Evolutionary conservation across 2,797 vertebrate species (phyloP).

Genomic region (Tenualosa thibaudeaui): DNA sequence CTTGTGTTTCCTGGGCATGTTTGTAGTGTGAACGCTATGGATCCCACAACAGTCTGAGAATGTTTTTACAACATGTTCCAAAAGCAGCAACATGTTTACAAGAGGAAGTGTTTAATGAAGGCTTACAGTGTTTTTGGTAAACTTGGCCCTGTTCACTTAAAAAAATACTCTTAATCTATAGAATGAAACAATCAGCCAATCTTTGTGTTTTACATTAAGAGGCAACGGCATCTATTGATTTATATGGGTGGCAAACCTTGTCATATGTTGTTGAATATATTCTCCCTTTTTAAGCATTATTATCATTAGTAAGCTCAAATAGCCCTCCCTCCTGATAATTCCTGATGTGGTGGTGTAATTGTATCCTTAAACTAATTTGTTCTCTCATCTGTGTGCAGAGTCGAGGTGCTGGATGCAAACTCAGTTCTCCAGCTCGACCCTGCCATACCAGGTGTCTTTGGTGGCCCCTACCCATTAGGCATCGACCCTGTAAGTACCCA

Average conservation of each 20-base stretch:
- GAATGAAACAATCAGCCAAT: not conserved
- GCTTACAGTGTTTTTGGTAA: too few species aligned
- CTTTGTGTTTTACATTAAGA: not conserved
- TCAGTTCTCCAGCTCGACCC: conserved; percentile 88
- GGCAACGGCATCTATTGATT: not conserved
- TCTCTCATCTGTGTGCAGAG: conserved; percentile 63
- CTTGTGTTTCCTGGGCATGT: too few species aligned
- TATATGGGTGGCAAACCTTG: not conserved
- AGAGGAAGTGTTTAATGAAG: too few species aligned
- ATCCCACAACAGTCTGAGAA: too few species aligned
- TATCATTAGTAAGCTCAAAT: not conserved
- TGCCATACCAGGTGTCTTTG: conserved; percentile 86
- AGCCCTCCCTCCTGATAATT: not conserved
- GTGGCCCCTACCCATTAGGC: conserved; percentile 93
- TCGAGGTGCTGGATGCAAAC: conserved; percentile 77
- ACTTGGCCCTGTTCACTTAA: too few species aligned
- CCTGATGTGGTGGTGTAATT: not conserved
- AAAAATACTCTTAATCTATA: too few species aligned
- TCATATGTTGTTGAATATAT: not conserved
- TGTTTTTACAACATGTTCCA: too few species aligned
- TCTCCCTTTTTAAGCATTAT: not conserved
- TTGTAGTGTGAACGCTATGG: too few species aligned
- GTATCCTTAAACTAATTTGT: not conserved
- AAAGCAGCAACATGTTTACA: too few species aligned
- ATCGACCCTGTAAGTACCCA: conserved; percentile 88